Percentiles rank a stretch among this genome's conserved stretches.
phyloP scores from a whole-genome alignment of 2,797 vertebrate genomes.

The Gymnoscopelus microlampas region DNA sequence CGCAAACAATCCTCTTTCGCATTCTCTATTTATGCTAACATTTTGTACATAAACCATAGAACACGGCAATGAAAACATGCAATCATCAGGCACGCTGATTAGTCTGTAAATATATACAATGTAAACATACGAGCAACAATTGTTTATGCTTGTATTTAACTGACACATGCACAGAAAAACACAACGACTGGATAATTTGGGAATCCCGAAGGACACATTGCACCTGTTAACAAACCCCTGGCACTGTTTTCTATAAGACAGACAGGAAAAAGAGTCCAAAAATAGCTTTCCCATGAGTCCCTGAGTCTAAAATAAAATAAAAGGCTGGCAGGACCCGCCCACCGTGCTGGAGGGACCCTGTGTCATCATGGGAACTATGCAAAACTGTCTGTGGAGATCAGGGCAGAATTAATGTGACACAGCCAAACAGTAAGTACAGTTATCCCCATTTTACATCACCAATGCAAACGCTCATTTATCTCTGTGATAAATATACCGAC shows the following conservation, averaged over 20 bases:
- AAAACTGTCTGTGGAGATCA: constrained; percentile 73
- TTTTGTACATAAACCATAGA: neutral
- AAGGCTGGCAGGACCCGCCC: constrained; percentile 73
- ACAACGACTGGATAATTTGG: constrained; percentile 40
- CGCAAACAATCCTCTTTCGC: neutral
- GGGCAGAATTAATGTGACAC: constrained; percentile 63
- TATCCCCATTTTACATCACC: constrained; percentile 43
- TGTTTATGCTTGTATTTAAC: no score
- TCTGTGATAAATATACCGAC: constrained; percentile 37
- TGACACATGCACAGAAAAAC: constrained; percentile 25
- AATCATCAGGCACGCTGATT: no score
- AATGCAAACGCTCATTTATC: constrained; percentile 47
- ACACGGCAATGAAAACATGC: no score
- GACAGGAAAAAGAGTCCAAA: constrained; percentile 73
- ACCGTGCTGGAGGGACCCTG: constrained; percentile 69
- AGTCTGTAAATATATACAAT: no score
- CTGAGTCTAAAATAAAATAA: constrained; percentile 80
- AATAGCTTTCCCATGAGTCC: constrained; percentile 88
- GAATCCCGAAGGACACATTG: constrained; percentile 55
- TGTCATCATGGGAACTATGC: constrained; percentile 85
- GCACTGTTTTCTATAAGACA: constrained; percentile 67
- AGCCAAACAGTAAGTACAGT: constrained; percentile 43
- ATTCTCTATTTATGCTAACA: neutral
- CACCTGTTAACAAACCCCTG: constrained; percentile 80
- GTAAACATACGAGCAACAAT: no score